Evolutionary conservation across 2,113 vertebrate species (phyloP).

Genomic region (Excalfactoria chinensis): DNA sequence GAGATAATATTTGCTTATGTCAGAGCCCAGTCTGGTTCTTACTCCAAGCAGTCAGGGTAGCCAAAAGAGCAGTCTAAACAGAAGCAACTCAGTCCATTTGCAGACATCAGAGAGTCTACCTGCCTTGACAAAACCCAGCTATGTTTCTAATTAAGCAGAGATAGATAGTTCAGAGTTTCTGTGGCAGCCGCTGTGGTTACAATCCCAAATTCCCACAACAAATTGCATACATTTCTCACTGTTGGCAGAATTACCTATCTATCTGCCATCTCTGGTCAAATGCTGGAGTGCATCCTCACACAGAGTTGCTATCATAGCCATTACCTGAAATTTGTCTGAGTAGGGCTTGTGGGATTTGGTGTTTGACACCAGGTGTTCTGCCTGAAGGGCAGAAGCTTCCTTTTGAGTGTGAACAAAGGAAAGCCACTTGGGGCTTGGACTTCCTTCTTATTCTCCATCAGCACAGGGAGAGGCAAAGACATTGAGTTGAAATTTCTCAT

Average conservation of each 20-base stretch:
- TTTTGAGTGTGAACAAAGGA: background rate
- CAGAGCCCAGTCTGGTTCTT: background rate
- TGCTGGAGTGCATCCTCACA: background rate
- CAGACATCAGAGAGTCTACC: constrained; percentile 41
- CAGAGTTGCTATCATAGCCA: background rate
- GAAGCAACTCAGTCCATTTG: constrained; percentile 22
- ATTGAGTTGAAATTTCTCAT: background rate
- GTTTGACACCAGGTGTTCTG: background rate
- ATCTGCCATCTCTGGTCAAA: background rate
- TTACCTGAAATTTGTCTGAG: background rate
- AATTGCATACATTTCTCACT: constrained; percentile 30
- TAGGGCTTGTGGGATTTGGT: background rate
- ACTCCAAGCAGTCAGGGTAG: constrained; percentile 6
- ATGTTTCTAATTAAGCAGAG: constrained; percentile 14
- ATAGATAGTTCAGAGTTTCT: constrained; percentile 21
- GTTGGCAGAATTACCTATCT: constrained; percentile 34
- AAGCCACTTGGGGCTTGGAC: background rate
- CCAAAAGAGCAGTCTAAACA: constrained; percentile 10
- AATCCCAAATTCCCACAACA: constrained; percentile 54
- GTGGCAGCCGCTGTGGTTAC: background rate
- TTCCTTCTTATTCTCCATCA: background rate
- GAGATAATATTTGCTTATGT: background rate
- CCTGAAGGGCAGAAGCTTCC: constrained; percentile 5
- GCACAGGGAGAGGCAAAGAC: background rate
- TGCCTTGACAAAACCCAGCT: constrained; percentile 44